Conservation (phyloP, 2,797 vertebrate species). For the Coreius guichenoti region DNA sequence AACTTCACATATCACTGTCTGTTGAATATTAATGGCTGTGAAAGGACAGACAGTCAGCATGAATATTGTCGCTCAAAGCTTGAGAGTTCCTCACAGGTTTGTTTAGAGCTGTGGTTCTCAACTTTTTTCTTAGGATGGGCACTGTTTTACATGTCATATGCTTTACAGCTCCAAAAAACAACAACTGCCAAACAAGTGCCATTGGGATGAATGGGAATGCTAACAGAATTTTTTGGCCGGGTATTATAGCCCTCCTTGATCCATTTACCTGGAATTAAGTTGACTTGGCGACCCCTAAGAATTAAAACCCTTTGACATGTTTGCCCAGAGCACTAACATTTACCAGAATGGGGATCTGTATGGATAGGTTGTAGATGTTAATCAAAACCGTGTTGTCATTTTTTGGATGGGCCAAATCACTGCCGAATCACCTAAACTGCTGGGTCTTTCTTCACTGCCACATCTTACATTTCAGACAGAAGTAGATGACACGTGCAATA, state of each 20-base stretch:
- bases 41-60: neutral
- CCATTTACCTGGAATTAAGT: neutral
- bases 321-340: neutral
- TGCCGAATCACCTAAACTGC: neutral
- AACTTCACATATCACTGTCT: neutral
- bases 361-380: neutral
- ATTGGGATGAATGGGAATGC: neutral
- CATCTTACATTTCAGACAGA: neutral
- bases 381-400: neutral
- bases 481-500: neutral
- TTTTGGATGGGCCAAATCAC: neutral
- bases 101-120: neutral
- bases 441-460: neutral
- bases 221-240: neutral
- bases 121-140: neutral
- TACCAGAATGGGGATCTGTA: neutral
- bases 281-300: neutral
- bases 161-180: neutral
- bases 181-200: neutral
- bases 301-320: neutral
- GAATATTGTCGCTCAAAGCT: neutral
- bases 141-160: neutral
- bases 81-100: neutral
- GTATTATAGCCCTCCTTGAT: neutral
- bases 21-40: neutral